Percentiles rank a stretch among this genome's conserved stretches.
phyloP scores from a whole-genome alignment of 2,797 vertebrate species.

The Falco concolor region DNA sequence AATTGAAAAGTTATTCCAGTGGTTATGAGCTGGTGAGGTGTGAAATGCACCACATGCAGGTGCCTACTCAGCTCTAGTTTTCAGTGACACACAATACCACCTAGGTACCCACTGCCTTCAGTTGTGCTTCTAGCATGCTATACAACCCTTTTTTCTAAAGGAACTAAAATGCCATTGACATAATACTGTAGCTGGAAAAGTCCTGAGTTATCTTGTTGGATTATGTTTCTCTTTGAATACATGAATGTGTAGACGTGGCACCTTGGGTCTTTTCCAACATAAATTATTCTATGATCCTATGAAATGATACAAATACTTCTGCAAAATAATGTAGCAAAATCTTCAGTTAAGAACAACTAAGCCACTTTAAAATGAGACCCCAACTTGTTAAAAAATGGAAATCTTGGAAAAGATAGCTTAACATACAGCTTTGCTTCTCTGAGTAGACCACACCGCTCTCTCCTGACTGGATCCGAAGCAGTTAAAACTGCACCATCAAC shows the following conservation, averaged over 20 bases:
- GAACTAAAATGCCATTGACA: neutral
- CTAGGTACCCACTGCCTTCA: neutral
- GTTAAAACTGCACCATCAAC: neutral
- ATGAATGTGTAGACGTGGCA: accelerated
- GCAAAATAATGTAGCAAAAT: neutral
- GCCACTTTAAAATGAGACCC: neutral
- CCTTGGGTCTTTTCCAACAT: neutral
- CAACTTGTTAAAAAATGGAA: neutral
- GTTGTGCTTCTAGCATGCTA: neutral
- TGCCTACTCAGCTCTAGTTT: neutral
- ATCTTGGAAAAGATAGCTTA: neutral
- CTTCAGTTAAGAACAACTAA: neutral
- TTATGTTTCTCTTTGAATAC: neutral
- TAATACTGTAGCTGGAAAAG: neutral
- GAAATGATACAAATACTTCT: neutral
- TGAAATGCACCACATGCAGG: neutral
- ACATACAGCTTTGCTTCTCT: neutral
- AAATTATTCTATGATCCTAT: no score
- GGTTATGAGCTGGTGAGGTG: neutral
- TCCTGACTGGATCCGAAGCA: neutral
- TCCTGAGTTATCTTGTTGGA: neutral
- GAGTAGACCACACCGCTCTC: neutral
- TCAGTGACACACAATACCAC: neutral
- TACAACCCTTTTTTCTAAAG: neutral
- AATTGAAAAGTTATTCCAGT: neutral